Evolutionary conservation across 1,140 invertebrate species (phyloP), one percentile per base, ranked within the genome.

Genomic region (Aporrectodea caliginosa): DNA sequence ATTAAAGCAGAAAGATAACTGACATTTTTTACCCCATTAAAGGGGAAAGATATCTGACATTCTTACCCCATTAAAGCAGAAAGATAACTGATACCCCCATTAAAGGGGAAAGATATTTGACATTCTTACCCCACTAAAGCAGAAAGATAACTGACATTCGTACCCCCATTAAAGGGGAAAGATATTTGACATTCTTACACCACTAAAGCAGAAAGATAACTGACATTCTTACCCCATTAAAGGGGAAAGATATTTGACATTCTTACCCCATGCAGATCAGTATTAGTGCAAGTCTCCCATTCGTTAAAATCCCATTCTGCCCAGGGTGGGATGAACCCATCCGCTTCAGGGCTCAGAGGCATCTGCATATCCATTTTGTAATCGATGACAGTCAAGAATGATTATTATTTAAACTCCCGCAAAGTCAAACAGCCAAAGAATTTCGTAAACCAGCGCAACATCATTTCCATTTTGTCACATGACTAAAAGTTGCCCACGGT

Each of bases 301-400:
- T 80, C 79, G 35, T 80, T 80, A 58, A 78, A 80, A 31, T 78
- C 69, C 76, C 79, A 80, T 22, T 80, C 75, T 71, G 75, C 79
- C 76, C 71, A 78, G 22, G 77, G 80, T 31, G 69, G 68, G 14
- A 77, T 73, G 43, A 78, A 81, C 16, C 77, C 77, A 31, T 29
- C 76, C 6, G 33, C 75, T 43, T 76, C 75, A n/a, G 75, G 75
- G 29, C 32, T 76, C 29, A 35, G 34, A 29, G 43, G 33, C 22
- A 1, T 74, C 34, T 43, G 1, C 75, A 76, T 43, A 35, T 76
- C 43, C 43, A 58, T 58, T n/a, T n/a, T n/a, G n/a, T n/a, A n/a
- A n/a, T n/a, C n/a, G n/a, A n/a, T n/a, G n/a, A n/a, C n/a, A n/a
- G n/a, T n/a, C n/a, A n/a, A n/a, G n/a, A n/a, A n/a, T n/a, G n/a